Conservation (phyloP, 2,113 vertebrate genomes). For the Psittacula cyanocephala region DNA sequence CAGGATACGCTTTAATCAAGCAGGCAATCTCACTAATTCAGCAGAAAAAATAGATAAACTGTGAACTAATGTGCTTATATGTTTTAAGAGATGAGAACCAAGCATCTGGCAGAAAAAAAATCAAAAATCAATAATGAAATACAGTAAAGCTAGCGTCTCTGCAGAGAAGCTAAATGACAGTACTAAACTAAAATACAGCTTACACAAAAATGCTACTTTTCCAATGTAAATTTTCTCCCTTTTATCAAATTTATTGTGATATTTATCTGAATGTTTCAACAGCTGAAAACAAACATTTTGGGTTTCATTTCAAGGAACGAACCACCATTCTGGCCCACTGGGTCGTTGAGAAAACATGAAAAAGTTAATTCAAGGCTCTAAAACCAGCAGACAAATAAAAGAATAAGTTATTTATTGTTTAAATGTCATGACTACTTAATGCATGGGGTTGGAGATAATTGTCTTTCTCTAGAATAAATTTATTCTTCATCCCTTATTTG, state of each 20-base stretch:
- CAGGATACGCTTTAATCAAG: neutral
- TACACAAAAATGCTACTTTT: neutral
- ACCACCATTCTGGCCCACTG: neutral
- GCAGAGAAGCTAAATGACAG: neutral
- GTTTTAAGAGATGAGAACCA: neutral
- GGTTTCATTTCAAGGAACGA: neutral
- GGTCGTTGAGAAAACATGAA: neutral
- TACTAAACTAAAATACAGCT: neutral
- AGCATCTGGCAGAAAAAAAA: neutral
- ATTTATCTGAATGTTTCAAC: neutral
- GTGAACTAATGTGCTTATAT: neutral
- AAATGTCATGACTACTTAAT: conserved; percentile 10
- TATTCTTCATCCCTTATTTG: neutral
- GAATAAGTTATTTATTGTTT: neutral
- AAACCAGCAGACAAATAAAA: neutral
- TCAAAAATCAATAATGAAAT: neutral
- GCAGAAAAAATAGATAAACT: neutral
- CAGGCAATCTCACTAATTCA: neutral
- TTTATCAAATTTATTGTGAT: neutral
- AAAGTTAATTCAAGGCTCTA: neutral
- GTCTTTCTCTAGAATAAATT: neutral
- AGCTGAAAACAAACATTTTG: neutral
- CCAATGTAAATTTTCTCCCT: neutral
- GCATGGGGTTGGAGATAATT: neutral
- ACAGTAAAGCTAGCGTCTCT: neutral